Base-by-base conservation (phyloP, 2,797 vertebrate genomes). In the Acanthurus lineatus region DNA sequence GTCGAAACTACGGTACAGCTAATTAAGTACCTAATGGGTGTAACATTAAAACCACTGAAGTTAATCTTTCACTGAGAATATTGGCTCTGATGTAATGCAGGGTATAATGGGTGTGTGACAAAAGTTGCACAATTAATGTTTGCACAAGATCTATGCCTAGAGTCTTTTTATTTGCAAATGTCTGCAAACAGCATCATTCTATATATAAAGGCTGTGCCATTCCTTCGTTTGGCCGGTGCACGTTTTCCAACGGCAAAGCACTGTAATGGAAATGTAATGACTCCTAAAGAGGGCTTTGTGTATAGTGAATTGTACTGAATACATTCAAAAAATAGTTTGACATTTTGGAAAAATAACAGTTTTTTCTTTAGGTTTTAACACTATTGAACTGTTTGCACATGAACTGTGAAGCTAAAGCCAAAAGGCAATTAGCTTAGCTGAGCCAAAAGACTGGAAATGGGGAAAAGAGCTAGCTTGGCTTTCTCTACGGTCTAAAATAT, bases 51-150 rank as follows among this genome's bases (percentile, higher is more conserved):
- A 81, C 20, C 59, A 9, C 57, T 38, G 9, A 28, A 52, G 82
- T 88, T 92, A 92, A 92, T 90, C 71, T 88, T 89, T 90, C 73
- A 79, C 86, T 2, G 19, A 49, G 45, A 85, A 77, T 69, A 87
- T 88, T 79, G 73, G 62, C 66, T 64, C 58, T 91, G 89, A 89
- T 79, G 89, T 86, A 85, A 91, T 65, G 48, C 14, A 3, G 12
- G 38, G 47, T 54, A 71, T 48, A 59, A 53, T 75, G 81, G 79
- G 80, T 51, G 75, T 72, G 80, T 22, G 68, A 82, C 48, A 51
- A 51, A 22, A 52, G 83, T 86, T 92, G 86, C 19, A 60, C 81
- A 89, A 84, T 81, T 67, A 65, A 67, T 83, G 83, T 90, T 89
- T 89, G 82, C n/a, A 72, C 72, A 88, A 85, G 80, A 38, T 65